Evolutionary conservation across 2,888 invertebrate genomes (phyloP), one percentile per base, ranked within the genome.

Genomic region (Slavum lentiscoides): DNA sequence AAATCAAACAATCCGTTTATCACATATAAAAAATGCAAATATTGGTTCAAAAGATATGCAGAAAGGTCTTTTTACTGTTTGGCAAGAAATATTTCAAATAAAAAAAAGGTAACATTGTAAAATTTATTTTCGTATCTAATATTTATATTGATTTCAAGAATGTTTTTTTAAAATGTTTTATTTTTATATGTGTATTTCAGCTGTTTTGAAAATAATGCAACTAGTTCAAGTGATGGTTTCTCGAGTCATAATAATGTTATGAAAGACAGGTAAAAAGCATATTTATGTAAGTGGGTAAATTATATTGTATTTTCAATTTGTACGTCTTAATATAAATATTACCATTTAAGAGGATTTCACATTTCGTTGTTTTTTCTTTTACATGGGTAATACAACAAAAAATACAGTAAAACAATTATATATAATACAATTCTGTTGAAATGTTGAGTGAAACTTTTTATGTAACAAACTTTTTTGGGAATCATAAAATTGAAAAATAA

Each of bases 11-110:
- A 85, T 89, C 3, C 88, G 88, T 0, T 85, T 90, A 39, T 86
- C 87, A 0, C 90, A 91, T 84, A 89, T 93, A 67, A 87, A 91
- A 23, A 91, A 90, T 83, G 88, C 91, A 30, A 91, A 91, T 83
- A 88, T 97, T 13, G 97, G 96, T 0, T 91, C 92, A 75, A 97
- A 97, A 86, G 97, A 98, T 86, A 91, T 92, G 82, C 92, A 93
- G 83, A 94, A 94, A 86, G 93, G 91, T 0, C 87, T 97, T 77
- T 95, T 97, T 88, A 90, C 92, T 83, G 92, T 95, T 0, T 92
- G 97, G 91, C 90, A 91, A 83, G 91, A 93, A 15, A 90, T 98
- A 76, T 94, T 98, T 86, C 91, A 92, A 49, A 85, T 90, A 70
- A 88, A 86, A 9, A 83, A 72, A 70, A 64, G 70, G 80, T 80